These are phyloP conservation scores for Odobenus rosmarus DNA, from an alignment of 2,113 vertebrate genomes.

Conservation along the genomic window DNA sequence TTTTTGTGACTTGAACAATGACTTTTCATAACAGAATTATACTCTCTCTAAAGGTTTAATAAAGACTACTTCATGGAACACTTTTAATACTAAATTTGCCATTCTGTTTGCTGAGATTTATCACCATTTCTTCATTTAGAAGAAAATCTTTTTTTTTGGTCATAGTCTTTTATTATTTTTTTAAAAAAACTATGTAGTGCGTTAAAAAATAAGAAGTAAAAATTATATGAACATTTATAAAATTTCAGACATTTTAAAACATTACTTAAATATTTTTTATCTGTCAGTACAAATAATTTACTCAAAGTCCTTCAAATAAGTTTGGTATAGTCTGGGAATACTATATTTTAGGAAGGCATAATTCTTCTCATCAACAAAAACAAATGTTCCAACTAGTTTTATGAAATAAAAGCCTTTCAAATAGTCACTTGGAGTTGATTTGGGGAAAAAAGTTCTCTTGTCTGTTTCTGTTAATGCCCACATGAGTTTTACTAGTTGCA, in stretches of 20 bases:
- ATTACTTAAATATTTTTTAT: slow-evolving; percentile 70
- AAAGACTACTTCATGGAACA: slow-evolving; percentile 47
- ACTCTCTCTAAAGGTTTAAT: slow-evolving; percentile 36
- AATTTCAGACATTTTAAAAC: slow-evolving; percentile 76
- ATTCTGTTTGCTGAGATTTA: slow-evolving; percentile 74
- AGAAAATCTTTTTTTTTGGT: slow-evolving; percentile 48
- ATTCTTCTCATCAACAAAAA: slow-evolving; percentile 79
- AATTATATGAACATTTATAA: slow-evolving; percentile 76
- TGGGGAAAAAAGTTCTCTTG: slow-evolving; percentile 74
- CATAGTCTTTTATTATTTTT: slow-evolving; percentile 23
- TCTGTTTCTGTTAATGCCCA: slow-evolving; percentile 89
- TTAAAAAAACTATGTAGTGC: not conserved
- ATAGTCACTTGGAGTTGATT: slow-evolving; percentile 82
- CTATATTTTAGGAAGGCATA: slow-evolving; percentile 76
- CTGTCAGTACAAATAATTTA: slow-evolving; percentile 76
- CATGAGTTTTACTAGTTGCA: slow-evolving; percentile 89
- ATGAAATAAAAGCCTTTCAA: slow-evolving; percentile 81
- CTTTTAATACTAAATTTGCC: slow-evolving; percentile 59
- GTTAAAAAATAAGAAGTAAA: slow-evolving; percentile 57
- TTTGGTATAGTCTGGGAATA: slow-evolving; percentile 74
- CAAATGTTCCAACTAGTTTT: slow-evolving; percentile 56
- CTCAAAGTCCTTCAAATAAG: slow-evolving; percentile 78
- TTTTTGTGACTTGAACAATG: not conserved
- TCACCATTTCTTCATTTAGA: slow-evolving; percentile 50
- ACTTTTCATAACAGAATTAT: not conserved